Evolutionary conservation across 2,888 invertebrate species (phyloP), one percentile per base, ranked within the genome.

Genomic region (Macropis europaea): DNA sequence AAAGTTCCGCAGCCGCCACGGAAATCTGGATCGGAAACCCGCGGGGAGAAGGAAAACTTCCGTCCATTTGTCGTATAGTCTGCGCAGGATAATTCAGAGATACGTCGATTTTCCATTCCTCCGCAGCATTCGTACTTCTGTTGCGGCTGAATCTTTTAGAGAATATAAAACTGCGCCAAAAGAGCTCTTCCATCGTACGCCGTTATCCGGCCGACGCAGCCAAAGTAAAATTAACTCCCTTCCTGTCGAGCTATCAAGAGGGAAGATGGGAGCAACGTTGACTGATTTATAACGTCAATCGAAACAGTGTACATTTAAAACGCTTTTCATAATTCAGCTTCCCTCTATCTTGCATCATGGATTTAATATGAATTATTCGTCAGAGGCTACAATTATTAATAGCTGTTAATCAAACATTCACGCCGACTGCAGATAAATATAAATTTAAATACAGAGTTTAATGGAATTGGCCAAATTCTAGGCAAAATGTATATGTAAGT

Each of bases 21-120:
- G 78, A 78, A 80, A 80, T 80, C 81, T 61, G 73, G 68, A 73
- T 60, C 69, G 66, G 76, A 69, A 77, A 53, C 63, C 80, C 80
- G 59, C 73, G 60, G 80, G 79, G 80, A 80, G 53, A 76, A 59
- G 7, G 68, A 73, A 80, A 77, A 76, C 57, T 80, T 80, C 62
- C 73, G 47, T 69, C 76, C 70, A 74, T 77, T 71, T 68, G 69
- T 69, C 67, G 63, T 64, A 71, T 42, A 71, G 79, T 61, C 79
- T 67, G 62, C 66, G 54, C 73, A 56, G 59, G 78, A 76, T 78
- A 80, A 80, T 80, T 80, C 71, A 66, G 73, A 71, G 80, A 71
- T 72, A 77, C 77, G 79, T 76, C 77, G 80, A 80, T 80, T 71
- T 73, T 80, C 79, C 76, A 73, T 76, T 76, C 78, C 73, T 40